Evolutionary conservation across 2,797 vertebrate species (phyloP), one percentile per base, ranked within the genome.

Genomic region (Brotula barbata): DNA sequence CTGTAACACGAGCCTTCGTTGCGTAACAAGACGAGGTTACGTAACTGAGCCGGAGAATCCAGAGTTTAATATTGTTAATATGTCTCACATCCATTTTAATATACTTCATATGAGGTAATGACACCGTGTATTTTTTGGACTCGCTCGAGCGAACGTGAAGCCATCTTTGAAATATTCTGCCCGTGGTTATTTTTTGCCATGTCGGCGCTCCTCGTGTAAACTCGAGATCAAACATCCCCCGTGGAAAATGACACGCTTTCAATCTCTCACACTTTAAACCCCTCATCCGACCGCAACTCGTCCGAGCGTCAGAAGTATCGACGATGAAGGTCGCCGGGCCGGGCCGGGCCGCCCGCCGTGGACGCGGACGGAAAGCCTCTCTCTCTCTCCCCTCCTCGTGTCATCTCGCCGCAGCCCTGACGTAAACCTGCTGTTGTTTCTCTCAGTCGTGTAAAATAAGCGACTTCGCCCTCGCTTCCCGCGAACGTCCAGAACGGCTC

Each of bases 391-490:
- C n/a, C n/a, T n/a, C n/a, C n/a, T n/a, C n/a, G n/a, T n/a, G 70
- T 77, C 81, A 65, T 57, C 49, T 67, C 68, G 61, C 63, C 64
- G 40, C 72, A 45, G 75, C 64, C 45, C 58, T 80, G 76, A 79
- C 53, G 58, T 73, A 74, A 85, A 75, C 69, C 61, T 33, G 60
- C 1, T 79, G 61, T 46, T 68, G 74, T 81, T 73, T 56, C 68
- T 45, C 64, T 72, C 75, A 39, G 28, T 75, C 58, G 40, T 83
- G 81, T 75, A 75, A 84, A 83, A 80, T 50, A 49, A 76, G 63
- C 89, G 83, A 90, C 81, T 77, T 85, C 81, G 84, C 59, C 75
- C 69, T 79, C 58, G 13, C 75, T 86, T 86, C 78, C 82, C 75
- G 57, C 74, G 73, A 85, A 79, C 71, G 57, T 81, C 73, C 71